Percentiles rank a stretch among this genome's conserved stretches.
Evolutionary conservation across 1,140 invertebrate species (phyloP).

Genomic region (Trissolcus basalis): DNA sequence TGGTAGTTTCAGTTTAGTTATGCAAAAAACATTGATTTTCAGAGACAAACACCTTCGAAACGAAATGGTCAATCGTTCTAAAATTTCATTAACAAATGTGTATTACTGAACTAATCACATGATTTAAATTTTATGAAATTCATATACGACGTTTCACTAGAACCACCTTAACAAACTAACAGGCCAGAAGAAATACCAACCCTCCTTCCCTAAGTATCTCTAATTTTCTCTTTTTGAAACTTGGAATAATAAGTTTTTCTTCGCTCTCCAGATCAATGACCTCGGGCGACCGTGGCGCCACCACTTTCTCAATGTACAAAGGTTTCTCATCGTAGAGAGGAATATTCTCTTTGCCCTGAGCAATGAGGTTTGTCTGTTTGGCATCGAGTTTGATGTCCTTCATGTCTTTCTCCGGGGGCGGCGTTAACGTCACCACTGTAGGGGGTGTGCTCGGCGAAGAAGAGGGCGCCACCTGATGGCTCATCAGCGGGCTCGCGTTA

Average conservation of each 20-base stretch:
- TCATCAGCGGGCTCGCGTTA: constrained; percentile 69
- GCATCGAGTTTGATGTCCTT: constrained; percentile 71
- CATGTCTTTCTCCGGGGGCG: constrained; percentile 72
- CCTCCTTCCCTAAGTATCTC: constrained; percentile 85
- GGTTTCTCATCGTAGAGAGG: constrained; percentile 74
- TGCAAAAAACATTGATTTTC: too few relatives aligned
- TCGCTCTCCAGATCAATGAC: constrained; percentile 80
- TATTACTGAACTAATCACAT: too few relatives aligned
- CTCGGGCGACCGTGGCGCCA: constrained; percentile 78
- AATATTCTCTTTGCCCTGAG: constrained; percentile 79
- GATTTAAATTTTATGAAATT: too few relatives aligned
- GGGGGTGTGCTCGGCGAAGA: constrained; percentile 66
- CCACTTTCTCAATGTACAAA: constrained; percentile 67
- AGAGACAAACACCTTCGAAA: too few relatives aligned
- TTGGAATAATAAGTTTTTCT: constrained; percentile 73
- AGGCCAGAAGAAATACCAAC: constrained; percentile 13
- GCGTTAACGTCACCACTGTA: constrained; percentile 70
- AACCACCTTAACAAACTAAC: too few relatives aligned
- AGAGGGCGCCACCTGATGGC: constrained; percentile 68
- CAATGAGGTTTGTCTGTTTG: constrained; percentile 71
- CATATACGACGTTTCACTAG: too few relatives aligned
- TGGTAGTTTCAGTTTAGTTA: too few relatives aligned
- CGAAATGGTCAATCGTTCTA: too few relatives aligned
- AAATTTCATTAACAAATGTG: too few relatives aligned
- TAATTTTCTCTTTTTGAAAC: constrained; percentile 82